These are phyloP conservation scores for Andrena haemorrhoa DNA, from an alignment of 2,888 invertebrate species.

Conservation along the genomic window DNA sequence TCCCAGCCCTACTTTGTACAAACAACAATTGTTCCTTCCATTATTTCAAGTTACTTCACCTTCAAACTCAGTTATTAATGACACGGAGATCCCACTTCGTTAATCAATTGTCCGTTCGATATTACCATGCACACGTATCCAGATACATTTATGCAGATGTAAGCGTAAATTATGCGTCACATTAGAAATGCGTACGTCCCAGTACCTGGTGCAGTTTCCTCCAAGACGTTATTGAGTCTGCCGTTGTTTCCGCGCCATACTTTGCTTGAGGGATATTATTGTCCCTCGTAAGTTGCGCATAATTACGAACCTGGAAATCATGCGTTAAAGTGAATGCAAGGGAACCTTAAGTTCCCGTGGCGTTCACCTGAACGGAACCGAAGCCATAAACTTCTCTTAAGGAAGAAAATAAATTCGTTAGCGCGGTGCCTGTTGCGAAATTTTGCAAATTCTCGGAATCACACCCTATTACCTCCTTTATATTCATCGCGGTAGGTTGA, in stretches of 20 bases:
- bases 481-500: too few species aligned
- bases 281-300: slow-evolving; percentile 20
- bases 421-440: background rate
- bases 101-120: background rate
- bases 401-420: slow-evolving; percentile 32
- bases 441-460: background rate
- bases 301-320: slow-evolving; percentile 45
- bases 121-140: slow-evolving; percentile 35
- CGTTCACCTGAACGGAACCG: slow-evolving; percentile 22
- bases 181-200: slow-evolving; percentile 19
- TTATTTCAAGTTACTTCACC: background rate
- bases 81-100: background rate
- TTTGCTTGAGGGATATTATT: slow-evolving; percentile 16
- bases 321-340: slow-evolving; percentile 16
- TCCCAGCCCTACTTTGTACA: too few species aligned
- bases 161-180: slow-evolving; percentile 33
- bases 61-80: background rate
- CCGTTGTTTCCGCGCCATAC: background rate
- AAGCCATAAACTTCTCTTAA: slow-evolving; percentile 7
- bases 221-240: slow-evolving; percentile 23
- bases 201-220: background rate
- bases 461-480: too few species aligned
- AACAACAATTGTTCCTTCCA: background rate
- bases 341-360: slow-evolving; percentile 17
- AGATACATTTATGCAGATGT: slow-evolving; percentile 38